Percentiles rank a stretch among this genome's conserved stretches.
phyloP scores from a whole-genome alignment of 2,113 vertebrate species.

The Aphyosemion australe region DNA sequence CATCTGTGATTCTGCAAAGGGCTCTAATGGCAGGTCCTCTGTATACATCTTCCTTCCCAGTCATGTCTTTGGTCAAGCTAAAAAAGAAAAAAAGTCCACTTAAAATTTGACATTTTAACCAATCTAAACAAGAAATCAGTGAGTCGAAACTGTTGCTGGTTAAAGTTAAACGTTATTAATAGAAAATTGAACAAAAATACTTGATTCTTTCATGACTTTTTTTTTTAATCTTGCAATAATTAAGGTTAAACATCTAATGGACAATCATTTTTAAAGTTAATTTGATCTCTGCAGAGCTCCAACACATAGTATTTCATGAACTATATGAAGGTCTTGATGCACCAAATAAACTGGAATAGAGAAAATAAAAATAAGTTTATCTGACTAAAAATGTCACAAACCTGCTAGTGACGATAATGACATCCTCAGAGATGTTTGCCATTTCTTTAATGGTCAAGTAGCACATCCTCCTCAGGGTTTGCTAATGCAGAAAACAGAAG shows the following conservation, averaged over 20 bases:
- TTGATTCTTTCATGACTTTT: too few relatives aligned
- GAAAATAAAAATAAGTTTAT: too few relatives aligned
- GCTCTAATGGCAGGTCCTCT: constrained; percentile 95
- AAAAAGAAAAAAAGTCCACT: neutral
- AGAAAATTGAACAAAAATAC: too few relatives aligned
- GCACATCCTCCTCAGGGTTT: constrained; percentile 97
- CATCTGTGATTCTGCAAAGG: constrained; percentile 96
- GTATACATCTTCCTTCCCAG: constrained; percentile 96
- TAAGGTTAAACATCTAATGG: too few relatives aligned
- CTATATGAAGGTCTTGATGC: too few relatives aligned
- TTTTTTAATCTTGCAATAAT: too few relatives aligned
- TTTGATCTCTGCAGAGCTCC: too few relatives aligned
- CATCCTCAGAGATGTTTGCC: constrained; percentile 98
- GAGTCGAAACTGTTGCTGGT: too few relatives aligned
- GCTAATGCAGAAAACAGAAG: constrained; percentile 73
- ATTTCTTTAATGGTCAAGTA: constrained; percentile 99
- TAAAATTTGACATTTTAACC: neutral
- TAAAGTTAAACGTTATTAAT: too few relatives aligned
- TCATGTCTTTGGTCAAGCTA: constrained; percentile 99
- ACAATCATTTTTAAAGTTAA: too few relatives aligned
- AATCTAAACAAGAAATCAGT: too few relatives aligned
- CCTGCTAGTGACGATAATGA: constrained; percentile 99
- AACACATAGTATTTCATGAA: too few relatives aligned
- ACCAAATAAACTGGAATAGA: neutral
- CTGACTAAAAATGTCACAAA: constrained; percentile 52